Percentiles rank a stretch among this genome's conserved stretches.
These are phyloP conservation scores for Hartigia nigra DNA, from an alignment of 2,888 invertebrate genomes.

Conservation along the genomic window DNA sequence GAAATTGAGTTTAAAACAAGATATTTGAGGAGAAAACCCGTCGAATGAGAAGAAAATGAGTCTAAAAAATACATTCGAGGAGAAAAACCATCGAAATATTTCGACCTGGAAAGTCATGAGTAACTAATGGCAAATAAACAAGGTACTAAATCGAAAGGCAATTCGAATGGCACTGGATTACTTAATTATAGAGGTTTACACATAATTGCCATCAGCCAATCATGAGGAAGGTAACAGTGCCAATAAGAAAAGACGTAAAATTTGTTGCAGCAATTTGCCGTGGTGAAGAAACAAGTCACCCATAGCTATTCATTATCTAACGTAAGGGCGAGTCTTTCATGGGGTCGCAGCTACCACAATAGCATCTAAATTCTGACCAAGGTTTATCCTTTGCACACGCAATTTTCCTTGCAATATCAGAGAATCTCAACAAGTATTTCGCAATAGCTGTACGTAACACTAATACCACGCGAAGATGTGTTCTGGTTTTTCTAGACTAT, in stretches of 20 bases:
- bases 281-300: not conserved
- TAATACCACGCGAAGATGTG: not conserved
- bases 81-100: too few species aligned
- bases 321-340: not conserved
- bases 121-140: not conserved
- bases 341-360: not conserved
- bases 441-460: not conserved
- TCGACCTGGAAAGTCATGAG: too few species aligned
- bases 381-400: not conserved
- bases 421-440: not conserved
- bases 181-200: not conserved
- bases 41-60: too few species aligned
- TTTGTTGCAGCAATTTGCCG: not conserved
- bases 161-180: not conserved
- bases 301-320: not conserved
- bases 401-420: not conserved
- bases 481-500: not conserved
- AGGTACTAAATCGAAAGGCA: not conserved
- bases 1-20: too few species aligned
- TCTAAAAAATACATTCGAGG: too few species aligned
- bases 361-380: constrained; percentile 2
- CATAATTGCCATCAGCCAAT: not conserved
- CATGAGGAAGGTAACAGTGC: not conserved
- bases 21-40: too few species aligned
- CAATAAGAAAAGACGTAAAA: not conserved